These are phyloP conservation scores for Spea bombifrons DNA, from an alignment of 2,113 vertebrate species.

Conservation along the genomic window DNA sequence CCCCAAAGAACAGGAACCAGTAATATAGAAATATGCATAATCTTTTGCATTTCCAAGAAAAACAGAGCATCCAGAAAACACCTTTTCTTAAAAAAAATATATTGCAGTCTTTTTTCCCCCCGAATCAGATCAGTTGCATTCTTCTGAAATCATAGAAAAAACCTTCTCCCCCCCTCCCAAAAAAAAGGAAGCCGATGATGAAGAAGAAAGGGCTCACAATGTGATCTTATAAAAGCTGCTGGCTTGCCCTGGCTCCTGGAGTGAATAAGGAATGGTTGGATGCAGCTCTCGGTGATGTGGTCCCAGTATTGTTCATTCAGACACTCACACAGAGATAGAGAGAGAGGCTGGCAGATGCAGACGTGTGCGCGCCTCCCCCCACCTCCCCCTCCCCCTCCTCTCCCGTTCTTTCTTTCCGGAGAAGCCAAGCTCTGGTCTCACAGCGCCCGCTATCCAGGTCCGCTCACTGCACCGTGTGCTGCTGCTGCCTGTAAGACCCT, in stretches of 20 bases:
- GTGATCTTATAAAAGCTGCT: constrained; percentile 56
- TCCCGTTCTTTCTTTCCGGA: constrained; percentile 17
- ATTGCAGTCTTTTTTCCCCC: constrained; percentile 55
- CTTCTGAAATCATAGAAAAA: constrained; percentile 50
- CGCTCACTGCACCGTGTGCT: not conserved
- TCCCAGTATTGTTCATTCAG: constrained; percentile 55
- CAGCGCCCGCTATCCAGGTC: constrained; percentile 15
- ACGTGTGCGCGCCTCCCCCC: constrained; percentile 44
- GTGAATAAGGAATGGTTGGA: constrained; percentile 65
- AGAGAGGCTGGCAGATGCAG: constrained; percentile 44
- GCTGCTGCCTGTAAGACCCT: not conserved
- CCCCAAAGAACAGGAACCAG: constrained; percentile 85
- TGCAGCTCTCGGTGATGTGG: constrained; percentile 61
- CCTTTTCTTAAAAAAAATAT: constrained; percentile 32
- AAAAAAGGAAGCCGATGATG: constrained; percentile 49
- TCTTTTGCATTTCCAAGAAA: constrained; percentile 91
- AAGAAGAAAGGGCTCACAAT: constrained; percentile 33
- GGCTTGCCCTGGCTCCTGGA: constrained; percentile 59
- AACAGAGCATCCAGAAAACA: constrained; percentile 77
- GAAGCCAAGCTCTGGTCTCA: constrained; percentile 5
- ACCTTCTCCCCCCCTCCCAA: not conserved
- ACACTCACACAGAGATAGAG: constrained; percentile 52
- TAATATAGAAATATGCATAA: constrained; percentile 83
- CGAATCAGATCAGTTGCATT: constrained; percentile 78
- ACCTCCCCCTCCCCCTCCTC: not conserved